phyloP scores from a whole-genome alignment of 2,113 vertebrate genomes.

The Pyxicephalus adspersus region DNA sequence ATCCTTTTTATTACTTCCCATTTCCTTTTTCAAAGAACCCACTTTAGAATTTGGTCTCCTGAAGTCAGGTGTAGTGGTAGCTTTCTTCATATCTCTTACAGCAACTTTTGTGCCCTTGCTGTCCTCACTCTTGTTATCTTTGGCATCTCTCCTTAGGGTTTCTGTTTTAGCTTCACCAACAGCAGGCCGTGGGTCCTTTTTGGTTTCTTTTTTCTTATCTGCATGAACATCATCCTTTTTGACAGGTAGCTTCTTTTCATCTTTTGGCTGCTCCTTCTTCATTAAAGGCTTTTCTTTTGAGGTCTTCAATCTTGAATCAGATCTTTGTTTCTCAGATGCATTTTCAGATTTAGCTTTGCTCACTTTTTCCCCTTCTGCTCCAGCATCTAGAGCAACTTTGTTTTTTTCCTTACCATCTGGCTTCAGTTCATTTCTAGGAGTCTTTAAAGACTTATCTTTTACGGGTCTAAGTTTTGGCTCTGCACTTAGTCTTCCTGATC shows the following conservation, averaged over 20 bases:
- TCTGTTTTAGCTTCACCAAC: conserved; percentile 74
- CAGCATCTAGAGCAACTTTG: conserved; percentile 55
- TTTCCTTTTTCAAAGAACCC: conserved; percentile 58
- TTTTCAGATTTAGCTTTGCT: conserved; percentile 63
- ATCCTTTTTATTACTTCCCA: conserved; percentile 64
- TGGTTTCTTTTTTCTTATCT: conserved; percentile 56
- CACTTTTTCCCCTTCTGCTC: conserved; percentile 69
- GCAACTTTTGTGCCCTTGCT: conserved; percentile 65
- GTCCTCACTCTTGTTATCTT: conserved; percentile 73
- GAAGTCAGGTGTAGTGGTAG: conserved; percentile 18
- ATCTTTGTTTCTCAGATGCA: conserved; percentile 44
- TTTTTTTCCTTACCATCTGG: conserved; percentile 65
- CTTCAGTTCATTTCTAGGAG: conserved; percentile 73
- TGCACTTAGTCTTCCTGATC: conserved; percentile 62
- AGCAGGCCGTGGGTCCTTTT: conserved; percentile 60
- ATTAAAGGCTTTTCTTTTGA: conserved; percentile 65
- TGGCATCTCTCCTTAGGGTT: conserved; percentile 55
- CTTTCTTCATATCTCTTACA: conserved; percentile 69
- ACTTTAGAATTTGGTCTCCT: conserved; percentile 61
- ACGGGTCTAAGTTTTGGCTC: conserved; percentile 28
- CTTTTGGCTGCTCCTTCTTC: conserved; percentile 77
- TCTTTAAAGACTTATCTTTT: conserved; percentile 62
- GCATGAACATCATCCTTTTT: conserved; percentile 73
- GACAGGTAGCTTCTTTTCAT: conserved; percentile 70
- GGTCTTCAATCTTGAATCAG: conserved; percentile 65